Percentiles rank a stretch among this genome's conserved stretches.
Evolutionary conservation across 1,140 invertebrate species (phyloP).

Genomic region (Bombus fervidus): DNA sequence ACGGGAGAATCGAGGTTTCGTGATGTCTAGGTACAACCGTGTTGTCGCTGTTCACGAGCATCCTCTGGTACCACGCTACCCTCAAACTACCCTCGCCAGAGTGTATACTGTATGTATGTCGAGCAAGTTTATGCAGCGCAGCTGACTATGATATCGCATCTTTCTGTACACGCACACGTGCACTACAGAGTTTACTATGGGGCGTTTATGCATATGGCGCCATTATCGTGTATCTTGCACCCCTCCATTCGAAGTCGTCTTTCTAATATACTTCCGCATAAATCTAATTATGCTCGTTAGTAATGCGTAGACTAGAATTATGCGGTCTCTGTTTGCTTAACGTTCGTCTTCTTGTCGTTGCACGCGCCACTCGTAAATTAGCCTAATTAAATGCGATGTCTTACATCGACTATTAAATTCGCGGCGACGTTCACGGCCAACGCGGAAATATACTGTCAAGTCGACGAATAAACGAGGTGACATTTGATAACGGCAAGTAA

Average conservation of each 20-base stretch:
- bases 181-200: background rate
- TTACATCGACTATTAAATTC: background rate
- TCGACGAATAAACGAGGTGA: background rate
- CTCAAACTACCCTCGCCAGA: background rate
- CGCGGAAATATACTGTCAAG: background rate
- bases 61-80: background rate
- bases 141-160: slow-evolving; percentile 46
- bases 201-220: slow-evolving; percentile 19
- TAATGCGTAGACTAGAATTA: background rate
- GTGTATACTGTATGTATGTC: background rate
- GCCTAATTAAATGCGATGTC: background rate
- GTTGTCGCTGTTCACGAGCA: slow-evolving; percentile 16
- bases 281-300: slow-evolving; percentile 26
- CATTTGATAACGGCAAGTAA: background rate
- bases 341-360: background rate
- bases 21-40: slow-evolving; percentile 8
- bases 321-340: background rate
- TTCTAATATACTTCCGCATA: slow-evolving; percentile 13
- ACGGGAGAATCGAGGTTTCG: slow-evolving; percentile 23
- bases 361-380: background rate
- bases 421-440: background rate
- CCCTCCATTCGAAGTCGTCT: slow-evolving; percentile 1
- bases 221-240: slow-evolving; percentile 25
- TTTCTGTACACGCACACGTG: slow-evolving; percentile 19
- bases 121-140: slow-evolving; percentile 25